phyloP scores from a whole-genome alignment of 2,113 vertebrate genomes.

The Grus americana region DNA sequence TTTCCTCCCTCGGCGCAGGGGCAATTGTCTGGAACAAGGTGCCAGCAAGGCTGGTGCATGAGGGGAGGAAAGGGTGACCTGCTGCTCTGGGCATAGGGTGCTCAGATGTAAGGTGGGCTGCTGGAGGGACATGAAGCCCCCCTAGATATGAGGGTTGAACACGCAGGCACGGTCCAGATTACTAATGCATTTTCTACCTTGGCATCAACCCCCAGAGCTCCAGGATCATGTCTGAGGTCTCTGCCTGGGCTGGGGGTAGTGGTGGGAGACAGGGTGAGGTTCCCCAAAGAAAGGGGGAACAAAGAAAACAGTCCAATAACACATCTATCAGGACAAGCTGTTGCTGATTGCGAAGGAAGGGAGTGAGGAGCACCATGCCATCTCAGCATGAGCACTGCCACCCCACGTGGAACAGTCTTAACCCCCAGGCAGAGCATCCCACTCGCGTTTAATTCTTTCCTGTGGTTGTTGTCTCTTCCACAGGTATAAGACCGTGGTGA shows the following conservation, averaged over 20 bases:
- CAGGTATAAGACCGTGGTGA: slow-evolving; percentile 93
- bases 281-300: background rate
- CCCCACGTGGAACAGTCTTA: background rate
- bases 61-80: background rate
- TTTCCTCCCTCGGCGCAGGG: background rate
- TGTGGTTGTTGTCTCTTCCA: background rate
- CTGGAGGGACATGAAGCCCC: too few species aligned
- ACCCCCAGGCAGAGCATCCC: background rate
- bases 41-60: background rate
- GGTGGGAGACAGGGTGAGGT: background rate
- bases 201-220: background rate
- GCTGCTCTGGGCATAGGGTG: background rate
- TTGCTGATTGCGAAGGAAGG: too few species aligned
- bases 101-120: background rate
- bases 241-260: background rate
- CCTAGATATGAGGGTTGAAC: background rate
- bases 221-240: background rate
- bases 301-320: background rate
- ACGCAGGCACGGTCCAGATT: rapidly evolving
- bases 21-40: background rate
- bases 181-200: background rate
- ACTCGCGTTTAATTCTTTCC: background rate
- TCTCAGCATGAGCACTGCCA: background rate
- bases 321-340: background rate
- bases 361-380: background rate